Percentiles rank a stretch among this genome's conserved stretches.
Evolutionary conservation across 2,113 vertebrate species (phyloP).

Genomic region (Dipodomys spectabilis): DNA sequence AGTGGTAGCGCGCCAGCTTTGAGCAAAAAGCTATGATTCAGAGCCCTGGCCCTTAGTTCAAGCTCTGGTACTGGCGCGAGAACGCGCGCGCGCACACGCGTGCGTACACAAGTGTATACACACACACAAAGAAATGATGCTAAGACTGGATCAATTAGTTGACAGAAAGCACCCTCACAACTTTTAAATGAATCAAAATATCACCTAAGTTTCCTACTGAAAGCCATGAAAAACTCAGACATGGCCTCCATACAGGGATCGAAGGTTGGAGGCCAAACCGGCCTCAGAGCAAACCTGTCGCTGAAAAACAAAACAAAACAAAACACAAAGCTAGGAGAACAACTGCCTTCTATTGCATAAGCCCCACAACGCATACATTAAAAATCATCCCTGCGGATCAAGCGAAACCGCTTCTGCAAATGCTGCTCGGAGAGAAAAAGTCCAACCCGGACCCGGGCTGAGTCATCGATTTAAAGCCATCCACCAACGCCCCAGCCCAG

Average conservation of each 20-base stretch:
- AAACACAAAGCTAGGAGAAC: background rate
- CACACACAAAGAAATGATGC: too few species aligned
- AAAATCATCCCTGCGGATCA: background rate
- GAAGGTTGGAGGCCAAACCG: background rate
- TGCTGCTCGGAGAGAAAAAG: slow-evolving; percentile 53
- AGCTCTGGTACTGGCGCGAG: too few species aligned
- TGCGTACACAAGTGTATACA: too few species aligned
- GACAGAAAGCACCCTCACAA: background rate
- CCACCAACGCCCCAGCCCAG: background rate
- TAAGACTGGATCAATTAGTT: background rate
- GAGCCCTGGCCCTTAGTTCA: too few species aligned
- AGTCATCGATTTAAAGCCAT: slow-evolving; percentile 35
- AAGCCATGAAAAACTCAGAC: background rate
- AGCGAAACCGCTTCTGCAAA: slow-evolving; percentile 63
- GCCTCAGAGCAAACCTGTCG: background rate
- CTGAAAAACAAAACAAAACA: background rate
- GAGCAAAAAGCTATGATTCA: too few species aligned
- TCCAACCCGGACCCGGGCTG: slow-evolving; percentile 26
- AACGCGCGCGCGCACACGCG: too few species aligned
- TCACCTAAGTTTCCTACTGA: background rate
- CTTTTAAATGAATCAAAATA: background rate
- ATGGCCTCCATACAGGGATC: background rate
- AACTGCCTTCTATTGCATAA: slow-evolving; percentile 6
- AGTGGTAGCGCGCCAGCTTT: too few species aligned
- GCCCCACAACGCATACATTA: background rate